A percentile compares a stretch with the other conserved stretches of the same genome.
These are phyloP conservation scores for Patella depressa DNA, from an alignment of 2,888 invertebrate species.

Conservation along the genomic window DNA sequence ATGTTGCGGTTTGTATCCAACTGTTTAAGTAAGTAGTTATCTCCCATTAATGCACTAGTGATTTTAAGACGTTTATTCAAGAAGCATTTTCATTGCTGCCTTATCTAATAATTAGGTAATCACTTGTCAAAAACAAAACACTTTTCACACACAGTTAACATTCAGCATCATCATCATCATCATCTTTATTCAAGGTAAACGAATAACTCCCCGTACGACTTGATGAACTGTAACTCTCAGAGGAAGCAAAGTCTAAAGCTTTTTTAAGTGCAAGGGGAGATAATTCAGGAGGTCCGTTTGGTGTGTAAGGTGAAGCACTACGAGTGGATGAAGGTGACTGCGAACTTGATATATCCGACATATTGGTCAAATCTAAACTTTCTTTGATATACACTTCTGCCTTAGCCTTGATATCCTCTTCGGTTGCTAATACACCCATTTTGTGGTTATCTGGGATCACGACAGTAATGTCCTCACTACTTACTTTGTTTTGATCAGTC, in stretches of 20 bases:
- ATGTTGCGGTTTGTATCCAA: neutral
- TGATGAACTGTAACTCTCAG: constrained; percentile 29
- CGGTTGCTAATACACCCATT: neutral
- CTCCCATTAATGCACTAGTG: constrained; percentile 4
- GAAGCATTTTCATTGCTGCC: neutral
- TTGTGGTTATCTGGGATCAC: constrained; percentile 15
- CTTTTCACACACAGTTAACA: constrained; percentile 27
- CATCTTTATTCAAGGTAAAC: constrained; percentile 28
- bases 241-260: constrained; percentile 31
- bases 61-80: neutral
- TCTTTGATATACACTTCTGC: constrained; percentile 33
- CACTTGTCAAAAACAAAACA: neutral
- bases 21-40: neutral
- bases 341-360: constrained; percentile 50
- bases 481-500: constrained; percentile 43
- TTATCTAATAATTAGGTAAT: constrained; percentile 4
- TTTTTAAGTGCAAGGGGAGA: constrained; percentile 40
- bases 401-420: neutral
- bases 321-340: constrained; percentile 38
- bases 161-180: constrained; percentile 39
- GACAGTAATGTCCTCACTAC: constrained; percentile 33
- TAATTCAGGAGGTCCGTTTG: constrained; percentile 44
- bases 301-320: constrained; percentile 30
- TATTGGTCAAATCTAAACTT: constrained; percentile 39
- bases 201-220: constrained; percentile 31